A percentile compares a stretch with the other conserved stretches of the same genome.
Conservation (phyloP, 2,888 invertebrate species). For the Cerceris rybyensis region DNA sequence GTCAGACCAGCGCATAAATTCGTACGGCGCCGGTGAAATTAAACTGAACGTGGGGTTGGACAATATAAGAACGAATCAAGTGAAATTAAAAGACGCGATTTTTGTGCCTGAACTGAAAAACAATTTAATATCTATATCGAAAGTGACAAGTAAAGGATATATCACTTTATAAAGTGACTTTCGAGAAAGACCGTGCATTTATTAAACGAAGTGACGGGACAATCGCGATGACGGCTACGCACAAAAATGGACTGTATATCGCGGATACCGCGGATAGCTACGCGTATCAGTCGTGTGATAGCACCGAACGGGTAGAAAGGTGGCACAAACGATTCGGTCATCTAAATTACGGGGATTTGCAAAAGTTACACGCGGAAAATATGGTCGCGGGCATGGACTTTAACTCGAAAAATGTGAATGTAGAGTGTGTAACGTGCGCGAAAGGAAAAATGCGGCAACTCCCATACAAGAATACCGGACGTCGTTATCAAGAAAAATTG, state of each 20-base stretch:
- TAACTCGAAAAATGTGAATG: slow-evolving; percentile 3
- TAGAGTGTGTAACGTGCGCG: slow-evolving; percentile 44
- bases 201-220: slow-evolving; percentile 53
- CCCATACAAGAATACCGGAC: slow-evolving; percentile 40
- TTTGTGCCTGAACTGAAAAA: slow-evolving; percentile 64
- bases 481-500: slow-evolving; percentile 38
- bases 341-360: slow-evolving; percentile 51
- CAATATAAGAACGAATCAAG: slow-evolving; percentile 7
- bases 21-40: slow-evolving; percentile 16
- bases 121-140: slow-evolving; percentile 65
- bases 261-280: background rate
- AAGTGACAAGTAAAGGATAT: slow-evolving; percentile 63
- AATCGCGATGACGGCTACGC: slow-evolving; percentile 14
- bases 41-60: slow-evolving; percentile 6
- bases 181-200: slow-evolving; percentile 45
- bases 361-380: slow-evolving; percentile 33
- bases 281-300: too few species aligned
- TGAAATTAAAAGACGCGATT: slow-evolving; percentile 59
- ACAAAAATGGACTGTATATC: slow-evolving; percentile 20
- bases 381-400: slow-evolving; percentile 49
- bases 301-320: slow-evolving; percentile 28
- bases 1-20: slow-evolving; percentile 7
- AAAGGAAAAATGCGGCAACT: slow-evolving; percentile 55
- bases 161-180: slow-evolving; percentile 58
- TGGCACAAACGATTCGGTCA: slow-evolving; percentile 62